These are phyloP conservation scores for Trichechus manatus DNA, from an alignment of 2,113 vertebrate genomes.

Conservation along the genomic window DNA sequence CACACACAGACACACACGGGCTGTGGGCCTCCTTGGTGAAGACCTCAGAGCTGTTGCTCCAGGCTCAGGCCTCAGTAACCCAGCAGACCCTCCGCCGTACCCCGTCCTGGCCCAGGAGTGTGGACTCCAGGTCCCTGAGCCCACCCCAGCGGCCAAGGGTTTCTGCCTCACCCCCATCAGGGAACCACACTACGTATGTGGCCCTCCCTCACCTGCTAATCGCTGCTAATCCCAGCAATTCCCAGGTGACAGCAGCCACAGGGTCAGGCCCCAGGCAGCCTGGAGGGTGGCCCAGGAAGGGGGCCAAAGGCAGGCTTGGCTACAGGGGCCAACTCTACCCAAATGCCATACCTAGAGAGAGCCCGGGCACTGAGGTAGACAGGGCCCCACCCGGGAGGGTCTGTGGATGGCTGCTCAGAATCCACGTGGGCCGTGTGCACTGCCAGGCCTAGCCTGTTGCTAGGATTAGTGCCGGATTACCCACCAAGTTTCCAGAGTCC, in stretches of 20 bases:
- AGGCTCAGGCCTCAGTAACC: not conserved
- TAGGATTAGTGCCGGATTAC: slow-evolving; percentile 80
- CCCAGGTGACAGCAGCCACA: not conserved
- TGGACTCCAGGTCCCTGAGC: not conserved
- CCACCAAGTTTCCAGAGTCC: slow-evolving; percentile 59
- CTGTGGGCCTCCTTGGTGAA: not conserved
- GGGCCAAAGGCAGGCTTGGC: not conserved
- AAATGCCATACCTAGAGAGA: rapidly evolving
- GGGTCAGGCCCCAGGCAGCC: not conserved
- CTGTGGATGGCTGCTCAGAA: rapidly evolving
- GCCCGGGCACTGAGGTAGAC: rapidly evolving
- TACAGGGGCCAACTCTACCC: rapidly evolving
- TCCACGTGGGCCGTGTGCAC: rapidly evolving
- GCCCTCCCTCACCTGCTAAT: slow-evolving; percentile 20
- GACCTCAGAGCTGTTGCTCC: not conserved
- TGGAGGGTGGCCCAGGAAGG: not conserved
- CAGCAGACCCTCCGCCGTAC: not conserved
- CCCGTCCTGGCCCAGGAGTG: not conserved
- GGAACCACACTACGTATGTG: rapidly evolving
- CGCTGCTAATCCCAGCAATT: slow-evolving; percentile 53
- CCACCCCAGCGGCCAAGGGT: rapidly evolving
- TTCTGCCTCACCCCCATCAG: not conserved
- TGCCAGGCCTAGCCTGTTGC: slow-evolving; percentile 58
- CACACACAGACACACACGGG: rapidly evolving
- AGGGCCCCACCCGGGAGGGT: not conserved